Percentiles rank a stretch among this genome's conserved stretches.
These are phyloP conservation scores for Alviniconcha marisindica DNA, from an alignment of 1,140 invertebrate species.

Conservation along the genomic window DNA sequence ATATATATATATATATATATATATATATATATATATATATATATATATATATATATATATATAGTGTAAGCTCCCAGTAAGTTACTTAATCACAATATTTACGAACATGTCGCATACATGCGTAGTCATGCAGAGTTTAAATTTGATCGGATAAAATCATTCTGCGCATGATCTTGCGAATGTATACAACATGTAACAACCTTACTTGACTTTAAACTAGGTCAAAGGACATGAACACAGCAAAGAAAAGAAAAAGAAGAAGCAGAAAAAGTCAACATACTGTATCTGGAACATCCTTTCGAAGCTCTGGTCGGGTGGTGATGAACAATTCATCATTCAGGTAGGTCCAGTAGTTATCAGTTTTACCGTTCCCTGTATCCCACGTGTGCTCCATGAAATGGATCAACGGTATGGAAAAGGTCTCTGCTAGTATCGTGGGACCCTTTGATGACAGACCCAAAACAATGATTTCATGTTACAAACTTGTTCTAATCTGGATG, in stretches of 20 bases:
- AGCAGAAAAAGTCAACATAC: constrained; percentile 56
- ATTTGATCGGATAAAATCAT: too few relatives aligned
- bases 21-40: background rate
- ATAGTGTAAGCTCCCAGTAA: too few relatives aligned
- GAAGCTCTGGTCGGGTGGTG: constrained; percentile 61
- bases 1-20: background rate
- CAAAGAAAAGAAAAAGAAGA: background rate
- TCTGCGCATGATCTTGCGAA: too few relatives aligned
- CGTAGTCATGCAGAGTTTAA: too few relatives aligned
- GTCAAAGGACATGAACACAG: background rate
- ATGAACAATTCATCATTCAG: constrained; percentile 74
- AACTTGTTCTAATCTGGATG: too few relatives aligned
- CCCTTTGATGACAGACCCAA: constrained; percentile 49
- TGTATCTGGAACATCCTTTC: constrained; percentile 59
- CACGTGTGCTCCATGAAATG: constrained; percentile 56
- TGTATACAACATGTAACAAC: too few relatives aligned
- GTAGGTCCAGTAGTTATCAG: constrained; percentile 70
- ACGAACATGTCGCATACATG: too few relatives aligned
- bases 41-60: background rate
- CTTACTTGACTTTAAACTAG: too few relatives aligned
- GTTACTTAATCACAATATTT: too few relatives aligned
- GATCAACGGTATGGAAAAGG: constrained; percentile 55
- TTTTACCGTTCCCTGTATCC: too few relatives aligned
- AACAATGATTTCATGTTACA: too few relatives aligned
- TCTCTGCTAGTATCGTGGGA: constrained; percentile 47